Conservation (phyloP, 2,888 invertebrate species). For the Leucophora obtusa region DNA sequence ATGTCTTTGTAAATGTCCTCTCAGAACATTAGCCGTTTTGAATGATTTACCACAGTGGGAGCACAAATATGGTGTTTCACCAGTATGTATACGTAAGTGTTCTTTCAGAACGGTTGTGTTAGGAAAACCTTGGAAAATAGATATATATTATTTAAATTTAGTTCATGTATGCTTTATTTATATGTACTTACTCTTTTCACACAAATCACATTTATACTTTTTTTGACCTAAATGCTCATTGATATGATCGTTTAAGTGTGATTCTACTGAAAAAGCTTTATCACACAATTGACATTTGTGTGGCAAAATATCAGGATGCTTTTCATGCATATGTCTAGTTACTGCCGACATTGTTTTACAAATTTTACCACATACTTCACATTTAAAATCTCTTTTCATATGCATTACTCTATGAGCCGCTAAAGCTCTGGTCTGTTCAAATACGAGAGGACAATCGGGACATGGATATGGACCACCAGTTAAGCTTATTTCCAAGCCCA, state of each 20-base stretch:
- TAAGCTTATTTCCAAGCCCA: conserved; percentile 28
- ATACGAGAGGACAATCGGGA: conserved; percentile 52
- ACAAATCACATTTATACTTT: conserved; percentile 49
- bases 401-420: conserved; percentile 51
- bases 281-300: conserved; percentile 60
- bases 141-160: not conserved
- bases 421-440: conserved; percentile 48
- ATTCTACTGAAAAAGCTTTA: conserved; percentile 56
- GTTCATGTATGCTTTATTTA: not conserved
- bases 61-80: conserved; percentile 81
- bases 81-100: conserved; percentile 80
- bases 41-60: conserved; percentile 81
- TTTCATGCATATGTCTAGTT: conserved; percentile 77
- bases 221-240: conserved; percentile 56
- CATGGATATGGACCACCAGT: conserved; percentile 52
- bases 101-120: conserved; percentile 77
- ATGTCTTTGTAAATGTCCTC: conserved; percentile 81
- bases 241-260: conserved; percentile 55
- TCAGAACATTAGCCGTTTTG: conserved; percentile 79
- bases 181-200: conserved; percentile 57
- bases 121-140: conserved; percentile 46
- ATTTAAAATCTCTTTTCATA: conserved; percentile 68
- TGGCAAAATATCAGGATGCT: conserved; percentile 52
- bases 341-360: conserved; percentile 77
- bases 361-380: conserved; percentile 80